These are phyloP conservation scores for Gallinago undulata DNA, from an alignment of 2,113 vertebrate species.

Conservation along the genomic window DNA sequence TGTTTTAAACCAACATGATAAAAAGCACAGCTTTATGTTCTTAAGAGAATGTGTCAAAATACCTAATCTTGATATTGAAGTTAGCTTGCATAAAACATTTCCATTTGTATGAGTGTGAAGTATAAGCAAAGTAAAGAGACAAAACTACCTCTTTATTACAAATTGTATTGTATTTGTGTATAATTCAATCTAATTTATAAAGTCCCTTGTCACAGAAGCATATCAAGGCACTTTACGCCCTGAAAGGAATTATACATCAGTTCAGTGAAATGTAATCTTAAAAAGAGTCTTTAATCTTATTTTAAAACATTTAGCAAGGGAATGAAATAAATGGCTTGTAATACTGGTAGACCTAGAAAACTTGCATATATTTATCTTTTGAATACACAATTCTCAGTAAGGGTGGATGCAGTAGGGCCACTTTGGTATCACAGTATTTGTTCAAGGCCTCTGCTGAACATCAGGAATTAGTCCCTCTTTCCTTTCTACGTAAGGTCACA, in stretches of 20 bases:
- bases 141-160: conserved; percentile 3
- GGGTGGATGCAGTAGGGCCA: background rate
- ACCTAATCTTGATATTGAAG: background rate
- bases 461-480: background rate
- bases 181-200: conserved; percentile 26
- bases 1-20: background rate
- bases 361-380: conserved; percentile 25
- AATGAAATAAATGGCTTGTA: conserved; percentile 15
- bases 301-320: conserved; percentile 41
- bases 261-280: conserved; percentile 9
- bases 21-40: background rate
- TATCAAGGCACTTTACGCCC: conserved; percentile 2
- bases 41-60: background rate
- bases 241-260: conserved; percentile 23
- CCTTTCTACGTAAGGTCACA: background rate
- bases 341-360: background rate
- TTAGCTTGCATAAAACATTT: background rate
- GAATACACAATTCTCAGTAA: background rate
- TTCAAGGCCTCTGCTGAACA: background rate
- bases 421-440: background rate
- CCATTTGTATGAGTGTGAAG: background rate
- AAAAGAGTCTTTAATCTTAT: conserved; percentile 42
- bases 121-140: background rate
- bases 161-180: background rate
- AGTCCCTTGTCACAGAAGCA: conserved; percentile 7